Base-by-base conservation (phyloP, 2,113 vertebrate species). In the Zapornia atra region DNA sequence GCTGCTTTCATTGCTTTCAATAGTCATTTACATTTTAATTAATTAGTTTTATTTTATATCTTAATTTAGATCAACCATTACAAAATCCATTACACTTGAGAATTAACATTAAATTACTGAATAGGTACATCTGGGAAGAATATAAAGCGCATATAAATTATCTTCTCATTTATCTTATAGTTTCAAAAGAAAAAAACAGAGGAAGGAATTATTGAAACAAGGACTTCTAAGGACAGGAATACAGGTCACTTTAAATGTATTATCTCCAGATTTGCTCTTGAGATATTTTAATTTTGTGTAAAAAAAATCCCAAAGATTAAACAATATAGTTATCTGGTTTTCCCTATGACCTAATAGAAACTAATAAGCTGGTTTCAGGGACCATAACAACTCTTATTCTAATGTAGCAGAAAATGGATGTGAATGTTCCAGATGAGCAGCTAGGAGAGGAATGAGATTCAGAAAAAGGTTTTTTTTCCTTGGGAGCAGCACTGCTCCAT, bases 111-210 rank as follows among this genome's bases (percentile, higher is more conserved):
- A 72, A 84, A 91, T 86, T 82, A 71, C 59, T 46, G 50, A 90
- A 82, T n/a, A 85, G 57, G 75, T 95, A 65, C 70, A 69, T 91
- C 84, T 94, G 78, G 40, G 40, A 82, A 92, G 65, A 89, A 69
- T 56, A 87, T 38, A 88, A 81, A 73, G 11, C 6, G 60, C 5
- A 15, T 64, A 46, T 64, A 79, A 92, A 79, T 91, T 76, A 71
- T 53, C 18, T 57, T n/a, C 48, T 91, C 15, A 57, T 91, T 96
- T 87, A 38, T 19, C 26, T 82, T 72, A 75, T 15, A 34, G 21
- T 57, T 84, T 89, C n/a, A 48, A 64, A 89, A 65, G 8, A 22
- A 20, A 60, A 91, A 92, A 81, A 29, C 5, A 34, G n/a, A 40
- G 22, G 33, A 50, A 70, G 5, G 42, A 75, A 81, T 78, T 78